phyloP scores from a whole-genome alignment of 2,797 vertebrate species.

The Sebastes trivittatus region DNA sequence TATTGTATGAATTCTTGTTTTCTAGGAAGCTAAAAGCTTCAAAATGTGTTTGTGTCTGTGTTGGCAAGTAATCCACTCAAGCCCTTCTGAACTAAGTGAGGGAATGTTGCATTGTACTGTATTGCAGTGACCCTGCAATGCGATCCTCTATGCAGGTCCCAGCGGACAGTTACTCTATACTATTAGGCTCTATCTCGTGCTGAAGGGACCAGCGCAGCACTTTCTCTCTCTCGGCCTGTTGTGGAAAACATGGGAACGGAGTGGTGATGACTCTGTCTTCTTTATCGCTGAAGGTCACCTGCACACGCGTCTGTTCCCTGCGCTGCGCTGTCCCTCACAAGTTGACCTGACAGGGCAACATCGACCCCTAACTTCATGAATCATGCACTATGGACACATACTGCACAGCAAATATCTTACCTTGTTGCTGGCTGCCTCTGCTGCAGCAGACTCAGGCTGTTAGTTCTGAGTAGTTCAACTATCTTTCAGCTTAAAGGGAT shows the following conservation, averaged over 20 bases:
- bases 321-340: slow-evolving; percentile 56
- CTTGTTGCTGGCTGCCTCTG: slow-evolving; percentile 33
- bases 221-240: slow-evolving; percentile 64
- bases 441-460: not conserved
- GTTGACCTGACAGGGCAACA: slow-evolving; percentile 70
- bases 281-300: slow-evolving; percentile 78
- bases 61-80: slow-evolving; percentile 11
- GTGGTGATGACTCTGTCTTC: slow-evolving; percentile 74
- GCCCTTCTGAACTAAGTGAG: slow-evolving; percentile 35
- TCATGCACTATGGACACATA: slow-evolving; percentile 58
- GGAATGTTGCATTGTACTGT: slow-evolving; percentile 64
- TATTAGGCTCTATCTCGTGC: slow-evolving; percentile 59
- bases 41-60: not conserved
- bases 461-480: slow-evolving; percentile 3
- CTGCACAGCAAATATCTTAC: slow-evolving; percentile 17
- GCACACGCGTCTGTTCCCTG: slow-evolving; percentile 61
- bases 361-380: slow-evolving; percentile 75
- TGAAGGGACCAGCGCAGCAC: slow-evolving; percentile 71
- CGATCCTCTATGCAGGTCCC: slow-evolving; percentile 71
- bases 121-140: slow-evolving; percentile 79
- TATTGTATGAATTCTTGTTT: not conserved
- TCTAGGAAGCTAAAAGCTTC: not conserved
- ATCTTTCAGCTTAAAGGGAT: not conserved
- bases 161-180: slow-evolving; percentile 69
- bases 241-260: slow-evolving; percentile 67